Evolutionary conservation across 1,140 invertebrate genomes (phyloP), one percentile per base, ranked within the genome.

Genomic region (Lasioglossum baleicum): DNA sequence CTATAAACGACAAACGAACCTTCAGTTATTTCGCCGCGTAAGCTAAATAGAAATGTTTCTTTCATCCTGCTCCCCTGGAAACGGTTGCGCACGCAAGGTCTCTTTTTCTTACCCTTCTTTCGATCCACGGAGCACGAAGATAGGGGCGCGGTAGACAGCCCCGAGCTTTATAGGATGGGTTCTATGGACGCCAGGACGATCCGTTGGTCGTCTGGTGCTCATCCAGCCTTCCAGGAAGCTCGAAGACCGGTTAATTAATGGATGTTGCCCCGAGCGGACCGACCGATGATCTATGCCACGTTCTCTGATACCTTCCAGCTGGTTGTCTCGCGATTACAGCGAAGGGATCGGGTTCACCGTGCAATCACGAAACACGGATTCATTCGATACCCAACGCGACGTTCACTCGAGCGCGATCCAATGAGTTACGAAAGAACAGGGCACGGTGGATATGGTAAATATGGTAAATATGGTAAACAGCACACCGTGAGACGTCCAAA

Each of bases 91-190:
- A 13, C 44, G 44, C 44, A 13, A 13, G 2, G 2, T 17, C 6
- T 15, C 31, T 35, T 35, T 35, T 40, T 20, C 15, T 58, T 58
- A n/a, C 56, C 51, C 63, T 73, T 66, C 70, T 80, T 68, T 53
- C 66, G 67, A 74, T 69, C 67, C 75, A 22, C 26, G 35, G 40
- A 35, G 8, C 53, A 15, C 22, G 10, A 58, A 20, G 6, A 17
- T 31, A 35, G 26, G 48, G 42, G 35, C 48, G 1, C 13, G 66
- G 26, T 0, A 6, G 13, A 26, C 22, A 26, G 2, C 58, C n/a
- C 58, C n/a, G 10, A n/a, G 53, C 17, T 42, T 53, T 26, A 13
- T 42, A n/a, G 7, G 35, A 64, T 8, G 20, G 35, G 6, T 22
- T 65, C 13, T 0, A 0, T 3, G 7, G 40, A 13, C 20, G 11